Base-by-base conservation (phyloP, 1,140 invertebrate genomes). In the Limonius californicus region DNA sequence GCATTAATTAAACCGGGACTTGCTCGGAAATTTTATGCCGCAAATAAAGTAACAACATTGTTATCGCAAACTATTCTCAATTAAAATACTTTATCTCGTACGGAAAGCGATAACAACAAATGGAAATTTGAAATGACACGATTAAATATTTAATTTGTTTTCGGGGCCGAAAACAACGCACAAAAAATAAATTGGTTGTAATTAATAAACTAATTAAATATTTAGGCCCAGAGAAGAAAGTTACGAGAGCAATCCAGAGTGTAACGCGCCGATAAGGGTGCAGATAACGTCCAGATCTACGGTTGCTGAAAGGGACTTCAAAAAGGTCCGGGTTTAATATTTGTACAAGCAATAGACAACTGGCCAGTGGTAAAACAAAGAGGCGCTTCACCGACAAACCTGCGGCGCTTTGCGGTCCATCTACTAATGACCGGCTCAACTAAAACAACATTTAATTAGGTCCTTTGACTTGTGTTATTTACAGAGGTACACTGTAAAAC, bases 401-500 rank as follows among this genome's bases (percentile, higher is more conserved):
- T 58, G 53, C 66, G 66, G 66, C 68, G 64, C 67, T 70, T 70
- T 70, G 69, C 65, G 67, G 65, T 69, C 64, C 67, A 15, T 62
- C 63, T 63, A 70, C 69, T 70, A 70, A 70, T 69, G 69, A 70
- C 67, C 69, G 65, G 65, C 60, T 65, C 61, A 68, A 66, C 68
- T 69, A 70, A 70, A 63, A 69, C 67, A 70, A 70, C 68, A 70
- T 70, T 70, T 70, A 70, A 69, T 70, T 70, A 70, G 67, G 64
- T 57, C 67, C 65, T 69, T 68, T 65, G 63, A 69, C 59, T 65
- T 62, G 62, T 65, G 67, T 68, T 70, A 70, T 70, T 70, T 70
- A 70, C 65, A 67, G 64, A 60, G 32, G 58, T 57, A 58, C 62
- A 61, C 68, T 64, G 64, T 63, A 66, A 70, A 70, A 70, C 65